A percentile compares a stretch with the other conserved stretches of the same genome.
Evolutionary conservation across 2,113 vertebrate species (phyloP).

Genomic region (Nycticebus coucang): DNA sequence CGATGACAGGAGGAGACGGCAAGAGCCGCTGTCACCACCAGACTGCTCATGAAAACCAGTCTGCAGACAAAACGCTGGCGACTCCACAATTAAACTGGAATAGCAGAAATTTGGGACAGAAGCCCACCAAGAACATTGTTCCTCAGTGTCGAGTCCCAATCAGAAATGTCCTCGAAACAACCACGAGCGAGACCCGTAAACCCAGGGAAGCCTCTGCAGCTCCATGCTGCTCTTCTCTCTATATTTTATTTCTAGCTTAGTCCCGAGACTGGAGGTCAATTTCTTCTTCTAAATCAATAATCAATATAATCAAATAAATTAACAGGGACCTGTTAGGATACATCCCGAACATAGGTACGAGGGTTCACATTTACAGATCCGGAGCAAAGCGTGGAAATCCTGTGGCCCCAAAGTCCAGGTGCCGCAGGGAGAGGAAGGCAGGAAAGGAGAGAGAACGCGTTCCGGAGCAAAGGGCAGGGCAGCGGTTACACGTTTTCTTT

Average conservation of each 20-base stretch:
- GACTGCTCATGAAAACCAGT: constrained; percentile 68
- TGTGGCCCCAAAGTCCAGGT: not conserved
- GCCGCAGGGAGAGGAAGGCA: not conserved
- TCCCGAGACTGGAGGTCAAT: no score
- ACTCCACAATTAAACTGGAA: not conserved
- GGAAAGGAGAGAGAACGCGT: not conserved
- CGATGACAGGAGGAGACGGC: constrained; percentile 37
- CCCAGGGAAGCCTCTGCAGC: not conserved
- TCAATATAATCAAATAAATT: no score
- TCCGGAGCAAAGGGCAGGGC: not conserved
- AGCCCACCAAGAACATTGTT: not conserved
- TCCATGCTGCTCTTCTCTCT: not conserved
- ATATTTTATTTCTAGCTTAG: no score
- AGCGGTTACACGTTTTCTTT: not conserved
- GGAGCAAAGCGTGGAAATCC: not conserved
- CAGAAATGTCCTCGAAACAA: not conserved
- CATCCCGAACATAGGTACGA: not conserved
- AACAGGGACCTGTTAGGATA: not conserved
- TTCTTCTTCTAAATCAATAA: constrained; percentile 42
- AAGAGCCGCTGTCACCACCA: constrained; percentile 58
- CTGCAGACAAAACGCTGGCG: constrained; percentile 37
- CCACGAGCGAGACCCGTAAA: not conserved
- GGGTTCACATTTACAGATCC: constrained; percentile 43
- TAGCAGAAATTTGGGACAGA: not conserved
- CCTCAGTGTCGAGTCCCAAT: not conserved